These are phyloP conservation scores for Laticauda colubrina DNA, from an alignment of 2,113 vertebrate species.

Conservation along the genomic window DNA sequence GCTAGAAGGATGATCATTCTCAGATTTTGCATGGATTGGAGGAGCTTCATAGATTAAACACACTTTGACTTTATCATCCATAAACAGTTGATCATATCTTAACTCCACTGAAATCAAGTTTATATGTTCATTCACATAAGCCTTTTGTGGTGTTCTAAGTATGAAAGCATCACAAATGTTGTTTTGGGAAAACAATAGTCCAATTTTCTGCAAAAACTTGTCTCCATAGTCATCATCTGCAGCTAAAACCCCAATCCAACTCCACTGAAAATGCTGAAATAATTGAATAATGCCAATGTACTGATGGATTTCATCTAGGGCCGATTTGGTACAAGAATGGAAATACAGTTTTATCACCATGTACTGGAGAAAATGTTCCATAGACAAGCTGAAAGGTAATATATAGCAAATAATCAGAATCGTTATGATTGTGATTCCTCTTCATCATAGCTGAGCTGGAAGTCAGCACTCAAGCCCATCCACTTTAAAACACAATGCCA, in stretches of 20 bases:
- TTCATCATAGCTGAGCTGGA: no score
- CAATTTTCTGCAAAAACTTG: background rate
- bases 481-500: no score
- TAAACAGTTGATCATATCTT: background rate
- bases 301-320: background rate
- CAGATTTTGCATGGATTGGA: background rate
- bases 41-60: background rate
- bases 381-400: background rate
- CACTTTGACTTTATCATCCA: background rate
- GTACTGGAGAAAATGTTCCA: background rate
- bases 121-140: background rate
- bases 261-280: background rate
- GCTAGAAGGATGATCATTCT: background rate
- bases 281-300: background rate
- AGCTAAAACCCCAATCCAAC: background rate
- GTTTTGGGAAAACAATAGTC: background rate
- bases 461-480: no score
- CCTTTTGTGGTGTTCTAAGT: background rate
- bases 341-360: background rate
- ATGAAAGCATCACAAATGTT: background rate
- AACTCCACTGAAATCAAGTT: background rate
- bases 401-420: no score
- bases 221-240: constrained; percentile 1
- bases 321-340: background rate
- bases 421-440: no score